A percentile compares a stretch with the other conserved stretches of the same genome.
Evolutionary conservation across 2,113 vertebrate species (phyloP).

Genomic region (Pelusios castaneus): DNA sequence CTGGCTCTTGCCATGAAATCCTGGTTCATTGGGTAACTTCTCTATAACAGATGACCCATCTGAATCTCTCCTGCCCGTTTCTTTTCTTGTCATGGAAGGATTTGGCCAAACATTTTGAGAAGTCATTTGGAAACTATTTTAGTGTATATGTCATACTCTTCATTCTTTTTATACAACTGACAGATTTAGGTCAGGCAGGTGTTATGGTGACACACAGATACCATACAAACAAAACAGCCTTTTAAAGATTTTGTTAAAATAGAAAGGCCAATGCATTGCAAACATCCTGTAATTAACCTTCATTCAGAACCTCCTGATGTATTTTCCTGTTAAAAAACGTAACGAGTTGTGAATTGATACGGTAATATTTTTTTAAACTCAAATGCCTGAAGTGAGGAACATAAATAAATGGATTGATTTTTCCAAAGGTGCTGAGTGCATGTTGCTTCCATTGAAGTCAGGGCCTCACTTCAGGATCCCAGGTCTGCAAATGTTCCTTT

Average conservation of each 20-base stretch:
- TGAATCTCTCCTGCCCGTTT: not conserved
- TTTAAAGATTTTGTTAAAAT: not conserved
- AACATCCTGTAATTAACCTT: not conserved
- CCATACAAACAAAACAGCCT: not conserved
- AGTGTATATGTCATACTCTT: not conserved
- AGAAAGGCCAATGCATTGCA: not conserved
- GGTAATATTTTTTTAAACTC: not conserved
- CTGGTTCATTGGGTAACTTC: not conserved
- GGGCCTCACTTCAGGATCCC: not conserved
- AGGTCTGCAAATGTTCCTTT: not conserved
- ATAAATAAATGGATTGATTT: not conserved
- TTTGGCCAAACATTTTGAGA: not conserved
- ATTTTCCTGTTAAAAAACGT: not conserved
- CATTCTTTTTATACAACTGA: not conserved
- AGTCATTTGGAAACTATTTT: accelerated
- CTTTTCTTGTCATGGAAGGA: not conserved
- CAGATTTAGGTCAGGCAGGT: not conserved
- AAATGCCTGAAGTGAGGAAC: not conserved
- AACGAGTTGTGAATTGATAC: not conserved
- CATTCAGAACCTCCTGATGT: not conserved
- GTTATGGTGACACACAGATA: not conserved
- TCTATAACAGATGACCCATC: not conserved
- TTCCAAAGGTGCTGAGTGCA: not conserved
- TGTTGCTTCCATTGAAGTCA: not conserved
- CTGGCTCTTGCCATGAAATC: not conserved